phyloP scores from a whole-genome alignment of 1,140 invertebrate species.

The Drosophila saltans region DNA sequence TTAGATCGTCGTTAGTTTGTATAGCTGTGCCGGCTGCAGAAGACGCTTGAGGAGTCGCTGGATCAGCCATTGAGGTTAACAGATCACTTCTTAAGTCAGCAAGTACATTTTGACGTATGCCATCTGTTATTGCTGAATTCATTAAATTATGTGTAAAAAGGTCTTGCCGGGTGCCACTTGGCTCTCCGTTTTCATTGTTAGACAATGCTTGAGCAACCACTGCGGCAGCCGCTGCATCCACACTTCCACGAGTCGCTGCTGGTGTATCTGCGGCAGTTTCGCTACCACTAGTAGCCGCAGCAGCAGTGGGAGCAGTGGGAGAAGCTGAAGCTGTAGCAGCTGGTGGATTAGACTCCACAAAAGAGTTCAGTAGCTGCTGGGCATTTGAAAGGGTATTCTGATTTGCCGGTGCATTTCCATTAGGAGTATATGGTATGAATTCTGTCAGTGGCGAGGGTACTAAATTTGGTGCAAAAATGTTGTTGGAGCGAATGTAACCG shows the following conservation, averaged over 20 bases:
- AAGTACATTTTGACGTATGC: too few species aligned
- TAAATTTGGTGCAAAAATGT: conserved; percentile 70
- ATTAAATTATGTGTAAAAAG: neutral
- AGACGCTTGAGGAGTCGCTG: neutral
- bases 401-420: neutral
- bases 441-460: conserved; percentile 30
- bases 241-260: neutral
- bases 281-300: conserved; percentile 28
- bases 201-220: neutral
- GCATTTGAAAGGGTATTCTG: neutral
- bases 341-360: neutral
- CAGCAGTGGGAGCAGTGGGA: conserved; percentile 55
- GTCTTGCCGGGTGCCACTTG: neutral
- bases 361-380: neutral
- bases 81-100: too few species aligned
- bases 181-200: neutral
- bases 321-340: conserved; percentile 34
- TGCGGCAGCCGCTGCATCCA: neutral
- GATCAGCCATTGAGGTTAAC: too few species aligned
- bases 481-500: conserved; percentile 82
- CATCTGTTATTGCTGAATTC: neutral
- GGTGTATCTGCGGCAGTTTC: neutral
- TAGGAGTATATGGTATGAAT: conserved; percentile 22
- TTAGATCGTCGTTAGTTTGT: neutral
- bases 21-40: conserved; percentile 56